These are phyloP conservation scores for Tenthredo livida DNA, from an alignment of 2,888 invertebrate species.

Conservation along the genomic window DNA sequence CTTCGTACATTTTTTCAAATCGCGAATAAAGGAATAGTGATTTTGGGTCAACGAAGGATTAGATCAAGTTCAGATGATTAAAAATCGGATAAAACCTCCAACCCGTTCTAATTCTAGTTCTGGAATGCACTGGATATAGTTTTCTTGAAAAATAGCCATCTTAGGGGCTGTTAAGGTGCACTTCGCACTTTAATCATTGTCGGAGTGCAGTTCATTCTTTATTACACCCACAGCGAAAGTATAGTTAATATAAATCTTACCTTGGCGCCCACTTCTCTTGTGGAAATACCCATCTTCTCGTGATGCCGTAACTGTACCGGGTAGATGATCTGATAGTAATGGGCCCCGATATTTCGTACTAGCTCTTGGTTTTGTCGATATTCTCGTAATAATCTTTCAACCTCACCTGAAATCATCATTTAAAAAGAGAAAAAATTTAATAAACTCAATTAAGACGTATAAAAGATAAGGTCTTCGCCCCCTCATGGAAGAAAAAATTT, in stretches of 20 bases:
- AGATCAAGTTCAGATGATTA: background rate
- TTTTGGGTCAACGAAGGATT: background rate
- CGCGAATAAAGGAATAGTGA: background rate
- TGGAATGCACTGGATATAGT: background rate
- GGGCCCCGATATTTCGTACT: conserved; percentile 93
- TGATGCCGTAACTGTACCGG: conserved; percentile 96
- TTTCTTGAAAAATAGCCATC: background rate
- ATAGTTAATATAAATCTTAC: conserved; percentile 76
- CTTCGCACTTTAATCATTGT: background rate
- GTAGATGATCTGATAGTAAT: conserved; percentile 96
- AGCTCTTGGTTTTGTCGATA: conserved; percentile 95
- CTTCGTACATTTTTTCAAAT: background rate
- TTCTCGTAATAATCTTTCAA: conserved; percentile 93
- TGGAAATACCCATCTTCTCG: conserved; percentile 97
- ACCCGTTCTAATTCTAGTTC: background rate
- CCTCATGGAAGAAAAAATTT: background rate
- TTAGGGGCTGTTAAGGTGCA: background rate
- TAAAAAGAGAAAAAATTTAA: conserved; percentile 55
- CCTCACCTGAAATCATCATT: conserved; percentile 85
- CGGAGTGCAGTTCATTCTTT: background rate
- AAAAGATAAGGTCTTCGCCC: background rate
- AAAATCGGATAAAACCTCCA: too few species aligned
- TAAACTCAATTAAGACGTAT: background rate
- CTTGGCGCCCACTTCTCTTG: conserved; percentile 94
- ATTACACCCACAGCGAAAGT: conserved; percentile 18